Evolutionary conservation across 2,888 invertebrate species (phyloP).

Genomic region (Calliopum simillimum): DNA sequence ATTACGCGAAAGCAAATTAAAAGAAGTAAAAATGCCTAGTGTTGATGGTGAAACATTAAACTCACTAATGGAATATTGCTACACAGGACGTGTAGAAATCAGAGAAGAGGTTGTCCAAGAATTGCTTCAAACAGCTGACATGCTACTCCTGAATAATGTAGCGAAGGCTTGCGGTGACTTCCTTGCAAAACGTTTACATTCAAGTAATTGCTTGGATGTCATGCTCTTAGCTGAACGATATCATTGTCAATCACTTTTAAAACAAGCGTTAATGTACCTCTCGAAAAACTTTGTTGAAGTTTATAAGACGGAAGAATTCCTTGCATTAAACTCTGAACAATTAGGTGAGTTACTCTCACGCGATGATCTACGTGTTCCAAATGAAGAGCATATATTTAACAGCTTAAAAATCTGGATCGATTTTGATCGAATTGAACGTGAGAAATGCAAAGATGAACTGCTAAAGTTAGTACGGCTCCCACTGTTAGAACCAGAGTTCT

Average conservation of each 20-base stretch:
- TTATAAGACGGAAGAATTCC: slow-evolving; percentile 65
- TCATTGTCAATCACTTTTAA: slow-evolving; percentile 81
- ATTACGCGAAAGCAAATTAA: too few species aligned
- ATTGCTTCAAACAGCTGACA: slow-evolving; percentile 86
- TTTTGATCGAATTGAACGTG: slow-evolving; percentile 78
- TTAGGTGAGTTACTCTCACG: slow-evolving; percentile 82
- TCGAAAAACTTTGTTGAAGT: slow-evolving; percentile 87
- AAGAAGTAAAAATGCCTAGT: too few species aligned
- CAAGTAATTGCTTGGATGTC: too few species aligned
- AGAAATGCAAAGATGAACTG: slow-evolving; percentile 77
- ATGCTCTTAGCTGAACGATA: too few species aligned
- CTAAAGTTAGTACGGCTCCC: slow-evolving; percentile 86
- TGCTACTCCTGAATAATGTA: slow-evolving; percentile 87
- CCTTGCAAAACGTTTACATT: too few species aligned
- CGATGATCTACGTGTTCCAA: slow-evolving; percentile 92
- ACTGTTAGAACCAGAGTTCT: slow-evolving; percentile 86
- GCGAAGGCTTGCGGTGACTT: slow-evolving; percentile 91
- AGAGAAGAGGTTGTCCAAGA: slow-evolving; percentile 93
- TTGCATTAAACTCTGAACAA: slow-evolving; percentile 77
- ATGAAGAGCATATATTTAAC: slow-evolving; percentile 90
- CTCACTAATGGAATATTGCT: slow-evolving; percentile 89
- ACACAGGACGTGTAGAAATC: slow-evolving; percentile 82
- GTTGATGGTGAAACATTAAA: slow-evolving; percentile 87
- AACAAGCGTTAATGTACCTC: slow-evolving; percentile 86
- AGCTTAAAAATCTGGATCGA: slow-evolving; percentile 90